Evolutionary conservation across 2,888 invertebrate species (phyloP).

Genomic region (Andrena hattorfiana): DNA sequence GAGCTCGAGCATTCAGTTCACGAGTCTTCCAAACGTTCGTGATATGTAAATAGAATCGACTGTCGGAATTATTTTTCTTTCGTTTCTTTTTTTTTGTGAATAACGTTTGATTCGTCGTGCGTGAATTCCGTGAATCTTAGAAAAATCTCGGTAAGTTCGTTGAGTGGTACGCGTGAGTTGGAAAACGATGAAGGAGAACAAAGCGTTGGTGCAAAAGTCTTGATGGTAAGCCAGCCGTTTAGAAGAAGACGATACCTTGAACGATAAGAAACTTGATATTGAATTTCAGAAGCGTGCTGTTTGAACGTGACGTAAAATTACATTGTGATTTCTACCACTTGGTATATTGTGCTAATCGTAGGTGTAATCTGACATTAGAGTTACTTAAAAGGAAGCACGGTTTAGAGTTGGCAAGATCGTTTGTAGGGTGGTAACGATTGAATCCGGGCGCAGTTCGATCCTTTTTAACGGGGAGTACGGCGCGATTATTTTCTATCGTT

Average conservation of each 20-base stretch:
- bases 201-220: constrained; percentile 57
- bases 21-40: constrained; percentile 50
- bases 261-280: constrained; percentile 49
- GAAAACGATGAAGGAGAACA: constrained; percentile 33
- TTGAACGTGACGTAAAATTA: constrained; percentile 70
- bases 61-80: constrained; percentile 22
- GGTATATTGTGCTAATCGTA: constrained; percentile 75
- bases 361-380: constrained; percentile 73
- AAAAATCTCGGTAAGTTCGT: constrained; percentile 2
- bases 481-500: constrained; percentile 31
- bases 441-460: constrained; percentile 52
- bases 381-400: constrained; percentile 55
- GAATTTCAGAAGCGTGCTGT: constrained; percentile 57
- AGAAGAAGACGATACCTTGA: constrained; percentile 21
- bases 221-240: constrained; percentile 32
- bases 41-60: constrained; percentile 44
- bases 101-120: constrained; percentile 6
- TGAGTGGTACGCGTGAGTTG: constrained; percentile 10
- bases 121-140: constrained; percentile 11
- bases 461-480: constrained; percentile 23
- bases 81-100: not conserved
- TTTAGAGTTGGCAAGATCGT: constrained; percentile 49
- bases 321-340: constrained; percentile 73
- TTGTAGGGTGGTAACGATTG: constrained; percentile 45
- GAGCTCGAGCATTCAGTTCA: constrained; percentile 16